A percentile compares a stretch with the other conserved stretches of the same genome.
Conservation (phyloP, 2,888 invertebrate species). For the Tricholauxania praeusta region DNA sequence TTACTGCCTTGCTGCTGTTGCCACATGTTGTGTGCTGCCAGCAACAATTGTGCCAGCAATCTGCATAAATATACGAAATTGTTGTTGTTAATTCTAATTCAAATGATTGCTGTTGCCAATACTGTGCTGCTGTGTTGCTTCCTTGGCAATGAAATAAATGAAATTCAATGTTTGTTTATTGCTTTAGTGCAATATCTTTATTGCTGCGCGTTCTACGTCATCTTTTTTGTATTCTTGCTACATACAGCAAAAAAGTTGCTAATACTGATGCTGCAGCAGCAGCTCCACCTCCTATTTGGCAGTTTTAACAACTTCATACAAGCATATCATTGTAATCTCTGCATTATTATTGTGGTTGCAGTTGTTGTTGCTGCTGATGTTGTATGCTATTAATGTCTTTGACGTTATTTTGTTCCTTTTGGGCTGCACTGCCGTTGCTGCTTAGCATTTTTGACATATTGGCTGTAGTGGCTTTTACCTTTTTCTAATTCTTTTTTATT, state of each 20-base stretch:
- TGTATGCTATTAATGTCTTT: conserved; percentile 31
- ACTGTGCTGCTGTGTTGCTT: conserved; percentile 9
- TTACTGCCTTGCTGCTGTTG: not conserved
- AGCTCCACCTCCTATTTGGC: conserved; percentile 26
- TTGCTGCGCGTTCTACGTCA: not conserved
- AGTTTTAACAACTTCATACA: conserved; percentile 37
- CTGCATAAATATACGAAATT: conserved; percentile 16
- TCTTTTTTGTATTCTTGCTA: not conserved
- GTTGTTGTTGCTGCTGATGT: conserved; percentile 12
- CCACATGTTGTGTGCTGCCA: not conserved
- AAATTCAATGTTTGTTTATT: conserved; percentile 35
- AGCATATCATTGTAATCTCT: conserved; percentile 33
- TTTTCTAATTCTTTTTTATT: conserved; percentile 28
- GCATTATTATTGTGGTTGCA: not conserved
- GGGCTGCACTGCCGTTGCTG: conserved; percentile 46
- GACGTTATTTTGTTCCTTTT: conserved; percentile 23
- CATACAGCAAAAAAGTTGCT: not conserved
- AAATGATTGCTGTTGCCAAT: conserved; percentile 22
- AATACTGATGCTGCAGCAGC: not conserved
- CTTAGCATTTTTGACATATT: conserved; percentile 66
- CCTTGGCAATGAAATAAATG: conserved; percentile 17
- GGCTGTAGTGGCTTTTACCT: conserved; percentile 47
- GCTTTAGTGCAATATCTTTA: conserved; percentile 28
- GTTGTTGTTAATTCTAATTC: conserved; percentile 15
- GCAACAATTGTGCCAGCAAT: conserved; percentile 19